Evolutionary conservation across 2,797 vertebrate genomes (phyloP).

Genomic region (Oophaga sylvatica): DNA sequence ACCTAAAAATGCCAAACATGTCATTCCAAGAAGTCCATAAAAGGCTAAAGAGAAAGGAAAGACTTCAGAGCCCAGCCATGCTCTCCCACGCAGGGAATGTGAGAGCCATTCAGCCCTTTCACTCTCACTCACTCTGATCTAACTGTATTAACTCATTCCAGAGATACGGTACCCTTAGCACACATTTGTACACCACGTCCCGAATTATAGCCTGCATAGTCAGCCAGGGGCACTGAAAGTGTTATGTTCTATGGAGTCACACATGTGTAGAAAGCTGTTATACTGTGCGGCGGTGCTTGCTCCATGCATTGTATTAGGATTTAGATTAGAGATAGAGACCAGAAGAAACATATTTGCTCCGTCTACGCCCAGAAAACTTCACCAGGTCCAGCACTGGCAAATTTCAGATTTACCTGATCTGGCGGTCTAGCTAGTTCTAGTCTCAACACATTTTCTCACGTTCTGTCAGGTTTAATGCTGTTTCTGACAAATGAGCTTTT

Average conservation of each 20-base stretch:
- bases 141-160: conserved; percentile 50
- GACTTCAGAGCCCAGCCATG: conserved; percentile 52
- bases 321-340: background rate
- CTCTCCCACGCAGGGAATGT: conserved; percentile 60
- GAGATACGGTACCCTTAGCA: conserved; percentile 21
- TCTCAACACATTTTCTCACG: conserved; percentile 56
- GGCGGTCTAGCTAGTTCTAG: conserved; percentile 7
- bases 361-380: conserved; percentile 10
- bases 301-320: background rate
- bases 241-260: background rate
- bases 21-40: conserved; percentile 60
- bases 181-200: background rate
- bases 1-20: conserved; percentile 59
- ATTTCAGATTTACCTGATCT: conserved; percentile 39
- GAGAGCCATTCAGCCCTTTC: conserved; percentile 54
- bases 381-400: background rate
- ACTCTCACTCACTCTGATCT: conserved; percentile 54
- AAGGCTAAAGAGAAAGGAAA: conserved; percentile 56
- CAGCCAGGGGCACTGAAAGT: background rate
- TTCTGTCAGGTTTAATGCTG: conserved; percentile 48
- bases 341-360: background rate
- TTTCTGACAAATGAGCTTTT: conserved; percentile 53
- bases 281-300: background rate
- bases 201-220: background rate
- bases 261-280: background rate